Base-by-base conservation (phyloP, 2,888 invertebrate species). In the Sinohyriopsis cumingii region DNA sequence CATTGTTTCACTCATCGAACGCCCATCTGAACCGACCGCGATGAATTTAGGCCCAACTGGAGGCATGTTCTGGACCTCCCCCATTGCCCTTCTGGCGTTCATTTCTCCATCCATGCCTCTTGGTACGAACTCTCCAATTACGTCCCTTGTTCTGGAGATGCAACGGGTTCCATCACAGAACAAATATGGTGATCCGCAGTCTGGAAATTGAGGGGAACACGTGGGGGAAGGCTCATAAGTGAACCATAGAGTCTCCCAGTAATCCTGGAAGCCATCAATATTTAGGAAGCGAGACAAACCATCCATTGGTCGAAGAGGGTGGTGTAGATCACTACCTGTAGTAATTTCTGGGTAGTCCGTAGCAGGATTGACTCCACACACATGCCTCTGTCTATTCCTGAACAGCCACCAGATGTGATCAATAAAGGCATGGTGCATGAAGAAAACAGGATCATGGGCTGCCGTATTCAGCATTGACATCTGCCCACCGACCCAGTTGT, bases 361-460 rank as follows among this genome's bases (percentile, higher is more conserved):
- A 1, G 15, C 33, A 0, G 76, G 76, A 53, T 78, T 61, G 7
- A 72, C 63, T 24, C 59, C 55, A 54, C 72, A 72, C 5, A 28
- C 56, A 3, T 5, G 7, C 5, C 20, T 22, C 59, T 73, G 73
- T 20, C 57, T 53, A 18, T 19, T 63, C 4, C 80, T 61, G 67
- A 82, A 84, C 59, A 76, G 65, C 59, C 78, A 77, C 82, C 82
- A 82, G 15, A 82, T 65, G 69, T 79, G 76, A 68, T 84, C 84
- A n/a, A 82, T 76, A 63, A 76, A 82, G 4, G 80, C 72, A 66
- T 82, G 82, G 65, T 80, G 77, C n/a, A 84, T 33, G 71, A 79
- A 84, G 71, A 82, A 84, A 33, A 78, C 60, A 3, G 81, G 80
- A 56, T 84, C 82, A 64, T 62, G 75, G 22, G 80, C 68, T 3